phyloP scores from a whole-genome alignment of 2,888 invertebrate genomes.

The Chalcis sispes region DNA sequence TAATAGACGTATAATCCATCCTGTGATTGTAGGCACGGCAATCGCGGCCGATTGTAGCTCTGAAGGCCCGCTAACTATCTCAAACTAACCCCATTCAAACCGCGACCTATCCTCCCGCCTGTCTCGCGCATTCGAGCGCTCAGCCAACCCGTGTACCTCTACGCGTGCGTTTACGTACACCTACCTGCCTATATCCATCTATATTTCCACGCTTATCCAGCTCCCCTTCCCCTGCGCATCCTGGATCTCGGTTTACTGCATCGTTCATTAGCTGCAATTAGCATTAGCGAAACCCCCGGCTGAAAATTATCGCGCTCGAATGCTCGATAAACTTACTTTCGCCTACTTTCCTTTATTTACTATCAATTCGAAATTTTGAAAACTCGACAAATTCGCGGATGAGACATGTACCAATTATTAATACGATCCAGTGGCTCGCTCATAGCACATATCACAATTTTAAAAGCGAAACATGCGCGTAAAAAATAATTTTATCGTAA shows the following conservation, averaged over 20 bases:
- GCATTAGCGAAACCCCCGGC: slow-evolving; percentile 1
- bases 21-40: slow-evolving; percentile 75
- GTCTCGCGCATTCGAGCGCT: neutral
- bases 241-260: neutral
- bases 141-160: neutral
- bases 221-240: neutral
- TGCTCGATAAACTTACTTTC: too few species aligned
- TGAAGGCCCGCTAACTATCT: slow-evolving; percentile 75
- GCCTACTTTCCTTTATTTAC: too few species aligned
- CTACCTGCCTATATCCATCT: neutral
- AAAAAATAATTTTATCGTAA: too few species aligned
- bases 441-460: too few species aligned
- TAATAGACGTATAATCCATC: slow-evolving; percentile 73
- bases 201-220: neutral
- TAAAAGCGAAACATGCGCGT: too few species aligned
- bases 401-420: too few species aligned
- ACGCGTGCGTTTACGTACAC: neutral
- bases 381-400: too few species aligned
- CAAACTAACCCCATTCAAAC: slow-evolving; percentile 75
- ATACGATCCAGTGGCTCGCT: too few species aligned
- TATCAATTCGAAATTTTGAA: too few species aligned
- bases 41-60: slow-evolving; percentile 74
- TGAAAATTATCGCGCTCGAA: too few species aligned
- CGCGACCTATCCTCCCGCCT: slow-evolving; percentile 59
- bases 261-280: slow-evolving; percentile 37